Conservation (phyloP, 2,888 invertebrate species). For the Phragmatobia fuliginosa region DNA sequence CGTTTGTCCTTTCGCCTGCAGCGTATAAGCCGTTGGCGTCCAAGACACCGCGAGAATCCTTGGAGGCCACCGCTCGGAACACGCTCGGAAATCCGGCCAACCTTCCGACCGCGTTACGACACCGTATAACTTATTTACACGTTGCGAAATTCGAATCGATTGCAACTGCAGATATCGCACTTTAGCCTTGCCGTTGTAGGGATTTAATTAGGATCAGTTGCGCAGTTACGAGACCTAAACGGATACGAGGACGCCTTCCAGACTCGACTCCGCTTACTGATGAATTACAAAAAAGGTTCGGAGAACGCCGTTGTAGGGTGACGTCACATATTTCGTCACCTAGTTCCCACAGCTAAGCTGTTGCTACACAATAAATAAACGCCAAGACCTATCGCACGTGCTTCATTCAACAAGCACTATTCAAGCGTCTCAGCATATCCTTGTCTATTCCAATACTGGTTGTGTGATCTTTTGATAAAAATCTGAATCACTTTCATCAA, state of each 20-base stretch:
- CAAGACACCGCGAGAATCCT: conserved; percentile 82
- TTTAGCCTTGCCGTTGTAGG: conserved; percentile 84
- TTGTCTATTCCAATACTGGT: conserved; percentile 11
- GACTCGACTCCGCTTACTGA: conserved; percentile 77
- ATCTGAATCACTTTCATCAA: conserved; percentile 26
- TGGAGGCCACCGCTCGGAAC: conserved; percentile 84
- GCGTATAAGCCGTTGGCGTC: conserved; percentile 61
- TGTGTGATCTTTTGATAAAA: conserved; percentile 2
- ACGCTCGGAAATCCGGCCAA: conserved; percentile 87
- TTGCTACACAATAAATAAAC: conserved; percentile 59
- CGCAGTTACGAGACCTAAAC: conserved; percentile 81
- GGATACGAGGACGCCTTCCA: conserved; percentile 84
- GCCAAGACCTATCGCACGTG: conserved; percentile 55
- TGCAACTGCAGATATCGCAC: conserved; percentile 85
- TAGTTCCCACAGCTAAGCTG: conserved; percentile 72
- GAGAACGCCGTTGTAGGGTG: conserved; percentile 68
- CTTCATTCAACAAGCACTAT: conserved; percentile 41
- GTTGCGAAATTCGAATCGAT: conserved; percentile 86
- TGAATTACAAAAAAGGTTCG: conserved; percentile 76
- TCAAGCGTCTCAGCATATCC: conserved; percentile 25
- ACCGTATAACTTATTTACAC: conserved; percentile 85
- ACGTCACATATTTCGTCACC: conserved; percentile 76
- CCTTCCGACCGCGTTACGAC: conserved; percentile 86
- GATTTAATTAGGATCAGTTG: conserved; percentile 86
- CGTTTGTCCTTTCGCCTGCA: conserved; percentile 73